These are phyloP conservation scores for Sceliomorpha sp. DNA, from an alignment of 2,888 invertebrate genomes.

Conservation along the genomic window DNA sequence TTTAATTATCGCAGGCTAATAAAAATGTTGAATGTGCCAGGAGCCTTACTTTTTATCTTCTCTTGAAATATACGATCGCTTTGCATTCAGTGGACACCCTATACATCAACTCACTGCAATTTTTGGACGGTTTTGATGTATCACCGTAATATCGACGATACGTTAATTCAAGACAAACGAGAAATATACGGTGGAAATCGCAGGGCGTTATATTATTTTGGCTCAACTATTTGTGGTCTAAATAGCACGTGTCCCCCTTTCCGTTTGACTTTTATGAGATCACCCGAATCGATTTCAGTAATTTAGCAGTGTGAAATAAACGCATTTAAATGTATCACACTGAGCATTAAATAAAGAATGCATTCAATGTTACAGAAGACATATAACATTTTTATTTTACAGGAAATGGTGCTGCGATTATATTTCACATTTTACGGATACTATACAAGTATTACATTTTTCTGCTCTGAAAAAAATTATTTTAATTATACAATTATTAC, in stretches of 20 bases:
- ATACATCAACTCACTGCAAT: constrained; percentile 69
- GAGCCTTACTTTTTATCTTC: constrained; percentile 22
- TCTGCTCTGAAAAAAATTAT: too few relatives aligned
- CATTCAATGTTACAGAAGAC: too few relatives aligned
- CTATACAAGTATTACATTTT: too few relatives aligned
- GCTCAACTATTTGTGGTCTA: constrained; percentile 55
- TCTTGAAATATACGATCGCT: constrained; percentile 32
- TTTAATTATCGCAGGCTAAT: constrained; percentile 17
- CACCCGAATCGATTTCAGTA: constrained; percentile 20
- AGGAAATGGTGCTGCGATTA: too few relatives aligned
- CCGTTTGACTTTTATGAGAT: constrained; percentile 30
- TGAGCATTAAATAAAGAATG: too few relatives aligned
- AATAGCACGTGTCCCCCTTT: constrained; percentile 26
- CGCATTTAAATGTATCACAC: too few relatives aligned
- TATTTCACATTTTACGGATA: too few relatives aligned
- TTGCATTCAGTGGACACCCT: constrained; percentile 40
- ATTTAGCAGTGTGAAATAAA: too few relatives aligned
- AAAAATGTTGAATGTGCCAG: constrained; percentile 37
- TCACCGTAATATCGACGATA: constrained; percentile 74
- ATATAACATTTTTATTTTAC: too few relatives aligned
- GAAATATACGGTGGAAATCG: constrained; percentile 62
- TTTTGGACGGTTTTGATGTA: constrained; percentile 73
- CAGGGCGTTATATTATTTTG: constrained; percentile 69
- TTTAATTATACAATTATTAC: too few relatives aligned
- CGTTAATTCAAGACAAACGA: constrained; percentile 73